phyloP scores from a whole-genome alignment of 1,140 invertebrate genomes.

The Diorhabda elongata region DNA sequence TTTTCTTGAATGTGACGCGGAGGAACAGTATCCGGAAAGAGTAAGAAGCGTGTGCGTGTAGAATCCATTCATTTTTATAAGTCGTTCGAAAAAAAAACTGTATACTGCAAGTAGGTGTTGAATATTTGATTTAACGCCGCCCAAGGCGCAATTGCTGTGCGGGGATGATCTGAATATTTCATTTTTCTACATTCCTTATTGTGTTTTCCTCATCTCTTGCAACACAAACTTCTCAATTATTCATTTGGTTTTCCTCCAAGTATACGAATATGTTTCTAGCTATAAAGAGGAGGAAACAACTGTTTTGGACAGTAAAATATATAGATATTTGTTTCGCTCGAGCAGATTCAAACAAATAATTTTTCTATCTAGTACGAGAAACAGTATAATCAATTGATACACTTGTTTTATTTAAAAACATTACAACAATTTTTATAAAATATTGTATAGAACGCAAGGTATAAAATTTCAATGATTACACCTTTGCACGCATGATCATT shows the following conservation, averaged over 20 bases:
- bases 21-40: not conserved
- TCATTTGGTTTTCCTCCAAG: constrained; percentile 3
- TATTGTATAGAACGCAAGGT: no score
- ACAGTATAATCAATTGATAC: no score
- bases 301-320: constrained; percentile 1
- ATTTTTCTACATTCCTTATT: constrained; percentile 18
- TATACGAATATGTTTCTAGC: not conserved
- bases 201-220: constrained; percentile 18
- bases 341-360: no score
- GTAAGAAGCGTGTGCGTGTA: not conserved
- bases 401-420: no score
- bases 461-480: no score
- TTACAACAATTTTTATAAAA: no score
- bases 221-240: constrained; percentile 15
- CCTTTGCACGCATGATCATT: no score
- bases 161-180: constrained; percentile 15
- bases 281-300: not conserved
- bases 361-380: no score
- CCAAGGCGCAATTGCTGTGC: constrained; percentile 17
- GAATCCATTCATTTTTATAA: constrained; percentile 19
- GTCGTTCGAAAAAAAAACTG: not conserved
- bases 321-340: no score
- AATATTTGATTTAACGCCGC: constrained; percentile 19
- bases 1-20: constrained; percentile 5
- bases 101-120: constrained; percentile 11